Evolutionary conservation across 1,140 invertebrate species (phyloP), one percentile per base, ranked within the genome.

Genomic region (Papilio polytes): DNA sequence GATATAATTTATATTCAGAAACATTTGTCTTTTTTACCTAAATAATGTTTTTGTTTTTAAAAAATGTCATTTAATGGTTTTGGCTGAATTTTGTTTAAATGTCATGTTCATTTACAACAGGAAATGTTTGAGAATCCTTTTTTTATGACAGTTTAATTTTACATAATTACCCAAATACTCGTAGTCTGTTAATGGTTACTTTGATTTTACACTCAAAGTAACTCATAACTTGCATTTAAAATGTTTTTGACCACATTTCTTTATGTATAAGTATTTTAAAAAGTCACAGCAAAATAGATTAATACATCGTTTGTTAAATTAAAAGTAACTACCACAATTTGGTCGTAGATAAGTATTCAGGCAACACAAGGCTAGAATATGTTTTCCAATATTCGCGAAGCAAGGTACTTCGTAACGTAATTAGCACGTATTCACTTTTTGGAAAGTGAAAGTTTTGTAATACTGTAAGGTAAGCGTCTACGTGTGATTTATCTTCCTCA

Each of bases 351-450:
- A 66, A 26, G 22, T 66, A 66, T 66, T 31, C 22, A 22, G 59
- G 59, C 56, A 63, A 66, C 59, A 66, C 59, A 66, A 26, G 59
- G 10, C 26, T 26, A 26, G 59, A 66, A 66, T 66, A 31, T 66
- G 73, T 20, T 74, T 74, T 51, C 44, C 41, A 74, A 46, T 74
- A 74, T 74, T 74, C n/a, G 31, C 44, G 41, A 74, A 48, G 73
- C 12, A 15, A 51, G 20, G 18, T 51, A 74, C 44, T 20, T 74
- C 46, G 18, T 20, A 51, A 74, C 44, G 12, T 48, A 15, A 74
- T 74, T 46, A 74, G 73, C 73, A 74, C 20, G 73, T 48, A 74
- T 44, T 74, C 73, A 74, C 73, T 48, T 74, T 74, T 74, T 13
- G 41, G 73, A 74, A 20, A 48, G 73, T 48, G 44, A 74, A 48